Base-by-base conservation (phyloP, 2,888 invertebrate genomes). In the Stenodema calcarata region DNA sequence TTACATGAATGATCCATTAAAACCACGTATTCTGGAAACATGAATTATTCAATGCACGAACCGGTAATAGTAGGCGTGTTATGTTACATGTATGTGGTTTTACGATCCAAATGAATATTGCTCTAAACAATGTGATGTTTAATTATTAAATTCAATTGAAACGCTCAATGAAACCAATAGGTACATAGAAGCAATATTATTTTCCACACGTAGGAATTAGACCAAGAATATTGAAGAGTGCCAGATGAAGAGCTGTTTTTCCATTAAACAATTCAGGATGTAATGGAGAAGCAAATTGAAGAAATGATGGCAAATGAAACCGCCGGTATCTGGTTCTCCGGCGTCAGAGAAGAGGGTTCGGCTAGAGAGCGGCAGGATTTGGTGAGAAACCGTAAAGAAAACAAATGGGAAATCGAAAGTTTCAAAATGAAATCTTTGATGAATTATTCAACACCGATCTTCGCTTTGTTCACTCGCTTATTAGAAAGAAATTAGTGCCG, bases 221-320 rank as follows among this genome's bases (percentile, higher is more conserved):
- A 78, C 44, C 78, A 78, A 73, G 73, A 73, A 30, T 41, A n/a
- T 73, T 73, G 73, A 73, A 73, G 73, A 73, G 73, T 73, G 14
- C 73, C 73, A 16, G 35, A 73, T 73, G 73, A 73, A 73, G 73
- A 78, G 69, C 69, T 62, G 82, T 82, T 69, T 82, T 54, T 69
- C 82, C 41, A 69, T 82, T 82, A 42, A 82, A 82, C 80, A 35
- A 69, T 82, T 82, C 69, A 82, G 82, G 82, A 82, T 82, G 69
- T 82, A 62, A 82, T 82, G 82, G 82, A 82, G 82, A 82, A 47
- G 69, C 82, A 82, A 82, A 82, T 82, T 41, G 82, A 82, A 69
- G 82, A 82, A 69, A 82, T 82, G 82, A 54, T 82, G 82, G 80
- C 80, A 44, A 82, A 82, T 69, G 69, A 54, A 27, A 47, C n/a